Evolutionary conservation across 2,797 vertebrate genomes (phyloP), one percentile per base, ranked within the genome.

Genomic region (Mareca penelope): DNA sequence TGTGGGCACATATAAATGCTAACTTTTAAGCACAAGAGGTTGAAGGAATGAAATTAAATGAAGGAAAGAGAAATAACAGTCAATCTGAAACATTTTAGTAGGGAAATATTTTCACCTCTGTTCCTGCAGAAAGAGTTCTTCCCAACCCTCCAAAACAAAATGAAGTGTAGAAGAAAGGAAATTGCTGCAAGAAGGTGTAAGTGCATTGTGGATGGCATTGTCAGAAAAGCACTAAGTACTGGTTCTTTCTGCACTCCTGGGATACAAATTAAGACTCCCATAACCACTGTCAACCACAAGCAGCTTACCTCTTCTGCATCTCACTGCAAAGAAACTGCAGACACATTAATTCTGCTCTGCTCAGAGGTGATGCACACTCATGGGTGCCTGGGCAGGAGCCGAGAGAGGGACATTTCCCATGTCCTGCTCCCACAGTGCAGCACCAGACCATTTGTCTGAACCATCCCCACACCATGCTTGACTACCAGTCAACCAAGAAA

Each of bases 161-260:
- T 6, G 8, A 57, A 48, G 17, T 2, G 2, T 2, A 39, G 21
- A 76, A 56, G 44, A 64, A 64, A 69, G 23, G 13, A 44, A 70
- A 67, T 35, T 67, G 23, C 52, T 82, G 52, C 24, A 24, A 28
- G 59, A 19, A 63, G 21, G 56, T 53, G 33, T 22, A 60, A 59
- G 10, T 9, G 35, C 16, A 8, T 16, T 16, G 13, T 33, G 65
- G 56, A 37, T 37, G 55, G 24, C 26, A 18, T 42, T 85, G 70
- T 42, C 76, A 72, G 76, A 61, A 53, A 33, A 79, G 26, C 55
- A 59, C 21, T 48, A 37, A 69, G 29, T 15, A 22, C 11, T 23
- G 11, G 3, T 15, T 70, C 37, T 28, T 2, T 0, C 12, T 21
- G 28, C n/a, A 11, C 55, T n/a, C 7, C 12, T 44, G 35, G 63